Evolutionary conservation across 2,113 vertebrate species (phyloP).

Genomic region (Philantomba maxwellii): DNA sequence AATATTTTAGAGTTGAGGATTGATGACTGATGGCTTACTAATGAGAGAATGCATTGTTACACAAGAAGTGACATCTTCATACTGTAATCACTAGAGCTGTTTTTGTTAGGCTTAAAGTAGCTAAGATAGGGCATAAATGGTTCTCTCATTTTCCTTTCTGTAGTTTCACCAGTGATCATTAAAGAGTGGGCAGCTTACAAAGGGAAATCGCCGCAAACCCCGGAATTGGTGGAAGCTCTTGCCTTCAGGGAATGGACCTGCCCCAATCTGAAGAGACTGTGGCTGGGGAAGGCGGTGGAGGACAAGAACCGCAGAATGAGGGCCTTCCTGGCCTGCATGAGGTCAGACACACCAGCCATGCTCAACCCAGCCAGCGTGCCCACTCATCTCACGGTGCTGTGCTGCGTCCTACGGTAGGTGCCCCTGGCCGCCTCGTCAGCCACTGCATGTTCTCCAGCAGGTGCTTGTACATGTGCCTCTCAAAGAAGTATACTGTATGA

Average conservation of each 20-base stretch:
- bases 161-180: constrained; percentile 91
- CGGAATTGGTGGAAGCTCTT: constrained; percentile 94
- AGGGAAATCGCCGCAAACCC: constrained; percentile 95
- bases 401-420: constrained; percentile 93
- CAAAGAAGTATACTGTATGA: neutral
- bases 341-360: constrained; percentile 96
- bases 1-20: neutral
- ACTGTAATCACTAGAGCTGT: neutral
- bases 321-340: constrained; percentile 95
- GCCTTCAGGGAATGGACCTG: constrained; percentile 97
- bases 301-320: constrained; percentile 97
- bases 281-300: constrained; percentile 94
- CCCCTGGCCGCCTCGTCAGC: neutral
- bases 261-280: constrained; percentile 94
- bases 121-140: neutral
- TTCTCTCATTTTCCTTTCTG: constrained; percentile 34
- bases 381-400: constrained; percentile 95
- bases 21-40: neutral
- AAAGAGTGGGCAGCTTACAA: constrained; percentile 98
- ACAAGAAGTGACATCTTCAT: neutral
- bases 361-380: constrained; percentile 93
- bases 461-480: neutral
- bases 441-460: neutral
- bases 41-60: neutral
- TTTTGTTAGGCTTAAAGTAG: neutral